A percentile compares a stretch with the other conserved stretches of the same genome.
Evolutionary conservation across 2,888 invertebrate species (phyloP).

Genomic region (Nephrotoma flavescens): DNA sequence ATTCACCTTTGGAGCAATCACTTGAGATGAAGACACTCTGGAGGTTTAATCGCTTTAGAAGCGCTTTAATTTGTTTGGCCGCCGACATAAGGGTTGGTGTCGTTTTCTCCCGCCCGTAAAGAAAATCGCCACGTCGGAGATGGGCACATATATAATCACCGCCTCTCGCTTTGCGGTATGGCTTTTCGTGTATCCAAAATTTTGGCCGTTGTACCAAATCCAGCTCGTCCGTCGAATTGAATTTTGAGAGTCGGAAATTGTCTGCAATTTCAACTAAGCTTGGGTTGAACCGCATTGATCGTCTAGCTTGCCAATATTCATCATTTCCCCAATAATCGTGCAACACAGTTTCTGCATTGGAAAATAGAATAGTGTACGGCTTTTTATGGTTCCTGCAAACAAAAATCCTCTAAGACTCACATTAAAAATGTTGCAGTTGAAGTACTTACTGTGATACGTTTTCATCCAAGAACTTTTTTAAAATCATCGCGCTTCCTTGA

Average conservation of each 20-base stretch:
- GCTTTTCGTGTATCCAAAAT: constrained; percentile 46
- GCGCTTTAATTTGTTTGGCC: constrained; percentile 52
- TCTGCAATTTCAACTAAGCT: constrained; percentile 51
- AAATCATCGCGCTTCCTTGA: constrained; percentile 57
- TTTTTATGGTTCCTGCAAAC: not conserved
- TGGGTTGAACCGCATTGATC: constrained; percentile 81
- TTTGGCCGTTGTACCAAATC: constrained; percentile 43
- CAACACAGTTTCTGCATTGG: constrained; percentile 70
- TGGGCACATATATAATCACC: constrained; percentile 72
- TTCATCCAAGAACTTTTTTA: constrained; percentile 44
- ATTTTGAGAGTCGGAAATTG: constrained; percentile 42
- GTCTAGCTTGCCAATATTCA: constrained; percentile 70
- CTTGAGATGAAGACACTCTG: constrained; percentile 66
- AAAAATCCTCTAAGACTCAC: not conserved
- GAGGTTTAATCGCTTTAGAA: constrained; percentile 41
- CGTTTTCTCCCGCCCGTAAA: constrained; percentile 52
- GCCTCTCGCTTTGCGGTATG: constrained; percentile 38
- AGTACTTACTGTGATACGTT: constrained; percentile 11
- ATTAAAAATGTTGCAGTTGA: not conserved
- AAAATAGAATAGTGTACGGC: constrained; percentile 19
- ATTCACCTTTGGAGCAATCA: constrained; percentile 52
- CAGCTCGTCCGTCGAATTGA: constrained; percentile 44
- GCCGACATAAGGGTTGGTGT: constrained; percentile 67
- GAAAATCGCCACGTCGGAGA: constrained; percentile 78
- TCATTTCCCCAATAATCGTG: constrained; percentile 76